Evolutionary conservation across 2,888 invertebrate species (phyloP), one percentile per base, ranked within the genome.

Genomic region (Hypomecis punctinalis): DNA sequence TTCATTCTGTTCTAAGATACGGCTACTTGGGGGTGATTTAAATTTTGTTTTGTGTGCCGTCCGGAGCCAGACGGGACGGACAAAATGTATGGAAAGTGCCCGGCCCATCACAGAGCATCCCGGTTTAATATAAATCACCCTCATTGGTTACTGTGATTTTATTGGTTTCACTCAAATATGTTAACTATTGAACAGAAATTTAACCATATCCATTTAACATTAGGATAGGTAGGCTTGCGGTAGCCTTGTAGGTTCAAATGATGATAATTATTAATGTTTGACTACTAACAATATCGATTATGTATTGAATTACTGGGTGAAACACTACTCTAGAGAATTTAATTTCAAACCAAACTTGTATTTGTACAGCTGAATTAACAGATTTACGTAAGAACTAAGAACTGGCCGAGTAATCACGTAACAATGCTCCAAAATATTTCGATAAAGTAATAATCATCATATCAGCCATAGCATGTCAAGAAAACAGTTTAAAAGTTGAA

Each of bases 351-450:
- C 36, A 42, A 58, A 51, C 11, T 36, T 10, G 35, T 56, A 39
- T 62, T 62, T 62, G 40, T 35, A 56, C 61, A 62, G 55, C 45
- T 61, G 61, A 55, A 49, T 33, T n/a, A 13, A 45, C 35, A 43
- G 8, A 11, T 45, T 51, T 46, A 53, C 35, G 59, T 10, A 51
- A 58, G 36, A 42, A 51, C 51, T 10, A 51, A 58, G 36, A 42
- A 51, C 51, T 13, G 9, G 42, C 6, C 0, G 37, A 43, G 0
- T 23, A 45, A 5, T 23, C 39, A 39, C 51, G 9, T 49, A 36
- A 5, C 10, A 33, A 6, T n/a, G 35, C 33, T 9, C n/a, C 0
- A 49, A 23, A 23, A 23, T 23, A 23, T 3, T 23, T 23, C 3
- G 23, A 23, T 23, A 23, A 23, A 23, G 23, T 23, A 23, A 23